Conservation (phyloP, 2,888 invertebrate species). For the Caenorhabditis wallacei region DNA sequence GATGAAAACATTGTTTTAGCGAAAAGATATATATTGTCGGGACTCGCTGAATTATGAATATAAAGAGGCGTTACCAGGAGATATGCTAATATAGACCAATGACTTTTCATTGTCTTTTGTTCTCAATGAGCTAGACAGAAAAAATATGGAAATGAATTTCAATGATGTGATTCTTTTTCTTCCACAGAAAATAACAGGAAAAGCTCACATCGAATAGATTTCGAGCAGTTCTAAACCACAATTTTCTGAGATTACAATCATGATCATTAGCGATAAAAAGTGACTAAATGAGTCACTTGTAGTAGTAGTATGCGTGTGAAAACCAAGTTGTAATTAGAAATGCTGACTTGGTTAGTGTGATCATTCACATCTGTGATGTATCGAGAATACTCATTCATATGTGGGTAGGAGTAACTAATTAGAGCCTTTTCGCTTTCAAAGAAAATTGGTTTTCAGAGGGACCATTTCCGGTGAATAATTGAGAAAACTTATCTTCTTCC, state of each 20-base stretch:
- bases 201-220: constrained; percentile 6
- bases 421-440: constrained; percentile 9
- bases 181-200: constrained; percentile 4
- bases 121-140: constrained; percentile 10
- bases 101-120: constrained; percentile 35
- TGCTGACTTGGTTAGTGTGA: constrained; percentile 6
- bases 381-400: constrained; percentile 8
- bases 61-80: constrained; percentile 21
- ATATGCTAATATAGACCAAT: constrained; percentile 37
- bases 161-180: constrained; percentile 30
- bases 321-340: constrained; percentile 10
- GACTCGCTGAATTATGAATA: constrained; percentile 26
- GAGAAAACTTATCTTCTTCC: constrained; percentile 33
- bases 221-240: not conserved
- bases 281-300: constrained; percentile 14
- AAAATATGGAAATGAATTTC: constrained; percentile 5
- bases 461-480: constrained; percentile 51
- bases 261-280: not conserved
- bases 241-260: not conserved
- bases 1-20: constrained; percentile 18
- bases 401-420: constrained; percentile 41
- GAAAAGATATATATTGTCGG: constrained; percentile 25
- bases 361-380: constrained; percentile 6
- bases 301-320: not conserved
- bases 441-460: not conserved